A percentile compares a stretch with the other conserved stretches of the same genome.
Conservation (phyloP, 2,113 vertebrate genomes). For the Otis tarda region DNA sequence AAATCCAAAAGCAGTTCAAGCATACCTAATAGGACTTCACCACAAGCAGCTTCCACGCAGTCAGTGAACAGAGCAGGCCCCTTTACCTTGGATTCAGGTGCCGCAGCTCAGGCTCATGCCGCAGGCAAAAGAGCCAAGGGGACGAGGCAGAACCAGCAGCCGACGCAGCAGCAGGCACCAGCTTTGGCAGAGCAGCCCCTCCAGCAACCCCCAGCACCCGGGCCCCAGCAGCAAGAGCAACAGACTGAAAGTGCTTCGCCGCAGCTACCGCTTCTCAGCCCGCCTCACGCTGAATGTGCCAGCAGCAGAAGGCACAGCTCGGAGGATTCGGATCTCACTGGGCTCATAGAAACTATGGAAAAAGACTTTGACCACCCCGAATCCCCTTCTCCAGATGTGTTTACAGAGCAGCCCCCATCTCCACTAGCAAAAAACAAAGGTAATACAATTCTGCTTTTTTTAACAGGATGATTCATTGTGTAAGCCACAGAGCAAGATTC, state of each 20-base stretch:
- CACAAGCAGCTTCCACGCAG: conserved; percentile 75
- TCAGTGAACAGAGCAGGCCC: conserved; percentile 71
- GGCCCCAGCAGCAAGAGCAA: conserved; percentile 73
- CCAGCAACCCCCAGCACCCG: conserved; percentile 65
- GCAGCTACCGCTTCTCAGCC: conserved; percentile 36
- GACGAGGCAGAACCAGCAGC: conserved; percentile 70
- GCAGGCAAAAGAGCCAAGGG: conserved; percentile 80
- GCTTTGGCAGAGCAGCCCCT: conserved; percentile 75
- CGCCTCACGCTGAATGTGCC: conserved; percentile 63
- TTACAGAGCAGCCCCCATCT: conserved; percentile 86
- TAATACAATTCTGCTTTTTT: conserved; percentile 57
- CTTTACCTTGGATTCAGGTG: conserved; percentile 71
- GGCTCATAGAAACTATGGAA: conserved; percentile 94
- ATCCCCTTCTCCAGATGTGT: conserved; percentile 78
- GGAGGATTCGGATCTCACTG: conserved; percentile 88
- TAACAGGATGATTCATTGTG: background rate
- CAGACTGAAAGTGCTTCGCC: conserved; percentile 69
- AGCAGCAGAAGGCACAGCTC: conserved; percentile 78
- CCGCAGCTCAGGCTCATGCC: conserved; percentile 73
- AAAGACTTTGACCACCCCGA: conserved; percentile 93
- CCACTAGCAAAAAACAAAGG: conserved; percentile 89
- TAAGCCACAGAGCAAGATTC: background rate
- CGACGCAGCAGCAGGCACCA: conserved; percentile 65
- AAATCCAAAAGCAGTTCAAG: conserved; percentile 79
- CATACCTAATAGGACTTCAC: conserved; percentile 76